phyloP scores from a whole-genome alignment of 2,888 invertebrate species.

The Microplitis manilae region DNA sequence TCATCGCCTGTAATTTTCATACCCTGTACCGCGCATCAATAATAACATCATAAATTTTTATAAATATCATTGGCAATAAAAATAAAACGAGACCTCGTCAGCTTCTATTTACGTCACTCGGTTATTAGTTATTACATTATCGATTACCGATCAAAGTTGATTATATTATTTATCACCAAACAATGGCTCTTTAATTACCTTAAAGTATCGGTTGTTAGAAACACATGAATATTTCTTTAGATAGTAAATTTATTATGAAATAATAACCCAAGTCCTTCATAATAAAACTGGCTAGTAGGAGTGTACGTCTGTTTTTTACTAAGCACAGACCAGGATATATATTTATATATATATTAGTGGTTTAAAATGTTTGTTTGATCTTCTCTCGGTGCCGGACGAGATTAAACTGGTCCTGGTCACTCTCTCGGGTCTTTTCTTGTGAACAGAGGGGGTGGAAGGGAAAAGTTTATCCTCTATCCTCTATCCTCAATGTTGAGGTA shows the following conservation, averaged over 20 bases:
- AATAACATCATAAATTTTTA: neutral
- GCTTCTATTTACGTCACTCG: constrained; percentile 2
- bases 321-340: no score
- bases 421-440: constrained; percentile 18
- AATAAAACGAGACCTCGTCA: neutral
- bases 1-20: neutral
- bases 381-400: constrained; percentile 30
- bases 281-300: no score
- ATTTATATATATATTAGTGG: no score
- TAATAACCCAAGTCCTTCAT: neutral
- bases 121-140: constrained; percentile 13
- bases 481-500: neutral
- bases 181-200: constrained; percentile 5
- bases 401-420: constrained; percentile 39
- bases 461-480: constrained; percentile 8
- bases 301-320: no score
- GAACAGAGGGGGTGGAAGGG: constrained; percentile 22
- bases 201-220: neutral
- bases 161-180: constrained; percentile 16
- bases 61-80: neutral
- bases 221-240: neutral
- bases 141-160: neutral
- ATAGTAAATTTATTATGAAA: neutral
- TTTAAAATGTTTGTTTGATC: neutral
- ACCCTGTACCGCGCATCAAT: neutral